Conservation (phyloP, 2,113 vertebrate species). For the Sphaerodactylus townsendi region DNA sequence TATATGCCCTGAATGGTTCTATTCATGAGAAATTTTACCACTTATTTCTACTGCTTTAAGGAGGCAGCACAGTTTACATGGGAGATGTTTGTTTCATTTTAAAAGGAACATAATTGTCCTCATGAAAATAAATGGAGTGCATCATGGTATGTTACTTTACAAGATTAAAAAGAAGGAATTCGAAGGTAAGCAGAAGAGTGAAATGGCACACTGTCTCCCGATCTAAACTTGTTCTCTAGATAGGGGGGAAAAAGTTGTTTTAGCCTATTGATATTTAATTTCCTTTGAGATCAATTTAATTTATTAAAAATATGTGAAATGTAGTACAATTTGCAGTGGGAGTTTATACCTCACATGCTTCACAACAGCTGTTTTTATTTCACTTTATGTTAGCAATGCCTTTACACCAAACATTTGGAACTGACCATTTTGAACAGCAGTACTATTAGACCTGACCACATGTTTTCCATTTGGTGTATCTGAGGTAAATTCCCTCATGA, state of each 20-base stretch:
- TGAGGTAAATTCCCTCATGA: slow-evolving; percentile 73
- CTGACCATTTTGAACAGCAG: slow-evolving; percentile 65
- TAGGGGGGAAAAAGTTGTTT: slow-evolving; percentile 39
- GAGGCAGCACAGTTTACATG: too few relatives aligned
- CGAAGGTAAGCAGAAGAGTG: too few relatives aligned
- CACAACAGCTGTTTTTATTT: slow-evolving; percentile 76
- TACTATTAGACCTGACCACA: slow-evolving; percentile 66
- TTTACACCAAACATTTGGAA: slow-evolving; percentile 64
- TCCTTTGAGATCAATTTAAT: slow-evolving; percentile 52
- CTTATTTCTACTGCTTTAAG: too few relatives aligned
- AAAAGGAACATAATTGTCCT: too few relatives aligned
- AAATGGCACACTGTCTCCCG: too few relatives aligned
- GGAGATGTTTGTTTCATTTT: too few relatives aligned
- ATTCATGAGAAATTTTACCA: too few relatives aligned
- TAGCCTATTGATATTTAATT: slow-evolving; percentile 63
- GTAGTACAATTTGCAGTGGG: slow-evolving; percentile 64
- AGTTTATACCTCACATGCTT: slow-evolving; percentile 69
- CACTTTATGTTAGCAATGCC: slow-evolving; percentile 71
- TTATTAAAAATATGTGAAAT: slow-evolving; percentile 73
- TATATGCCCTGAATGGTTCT: too few relatives aligned
- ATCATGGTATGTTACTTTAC: too few relatives aligned
- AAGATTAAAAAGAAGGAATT: too few relatives aligned
- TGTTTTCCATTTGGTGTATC: slow-evolving; percentile 77
- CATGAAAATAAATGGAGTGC: too few relatives aligned
- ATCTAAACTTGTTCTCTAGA: slow-evolving; percentile 6